Base-by-base conservation (phyloP, 2,113 vertebrate species). In the Sapayoa aenigma region DNA sequence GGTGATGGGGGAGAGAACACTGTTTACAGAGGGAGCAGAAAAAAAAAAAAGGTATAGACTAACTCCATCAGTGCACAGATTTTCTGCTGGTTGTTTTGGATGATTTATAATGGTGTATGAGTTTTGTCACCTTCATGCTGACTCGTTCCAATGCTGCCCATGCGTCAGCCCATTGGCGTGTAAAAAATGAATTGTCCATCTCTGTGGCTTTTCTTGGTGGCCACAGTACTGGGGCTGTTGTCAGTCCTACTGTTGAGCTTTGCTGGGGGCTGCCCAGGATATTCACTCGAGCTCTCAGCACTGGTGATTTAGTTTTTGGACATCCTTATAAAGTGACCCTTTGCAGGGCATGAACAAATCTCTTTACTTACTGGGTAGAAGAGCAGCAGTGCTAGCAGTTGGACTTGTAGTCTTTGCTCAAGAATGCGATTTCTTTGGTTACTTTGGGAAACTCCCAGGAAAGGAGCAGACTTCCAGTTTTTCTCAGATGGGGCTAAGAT, bases 61-160 rank as follows among this genome's bases (percentile, higher is more conserved):
- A 39, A 23, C 37, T 62, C 41, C 30, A 52, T 76, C 53, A 62
- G 59, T 0, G 0, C 47, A 31, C 0, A 0, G 80, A 39, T 93
- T 90, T 93, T 95, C 68, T 90, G 75, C 79, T 63, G 60, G 27
- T 46, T 79, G 66, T 22, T 59, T 78, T 55, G 74, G 58, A 23
- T 92, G 78, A 89, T 84, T 96, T 93, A 88, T 95, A 84, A 65
- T n/a, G 71, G 71, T 47, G 30, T 65, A 42, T 11, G 87, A 94
- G 80, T 84, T 84, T 90, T 91, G 87, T 91, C 67, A 92, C 91
- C 91, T 93, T 91, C 79, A 73, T 59, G 90, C 84, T 94, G 91
- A 72, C 85, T 96, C 14, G 69, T 86, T 96, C 66, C 63, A 58
- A 5, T 46, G 47, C 76, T 79, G 78, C 68, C 75, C 82, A 55